Evolutionary conservation across 2,797 vertebrate species (phyloP).

Genomic region (Phalloptychus januarius): DNA sequence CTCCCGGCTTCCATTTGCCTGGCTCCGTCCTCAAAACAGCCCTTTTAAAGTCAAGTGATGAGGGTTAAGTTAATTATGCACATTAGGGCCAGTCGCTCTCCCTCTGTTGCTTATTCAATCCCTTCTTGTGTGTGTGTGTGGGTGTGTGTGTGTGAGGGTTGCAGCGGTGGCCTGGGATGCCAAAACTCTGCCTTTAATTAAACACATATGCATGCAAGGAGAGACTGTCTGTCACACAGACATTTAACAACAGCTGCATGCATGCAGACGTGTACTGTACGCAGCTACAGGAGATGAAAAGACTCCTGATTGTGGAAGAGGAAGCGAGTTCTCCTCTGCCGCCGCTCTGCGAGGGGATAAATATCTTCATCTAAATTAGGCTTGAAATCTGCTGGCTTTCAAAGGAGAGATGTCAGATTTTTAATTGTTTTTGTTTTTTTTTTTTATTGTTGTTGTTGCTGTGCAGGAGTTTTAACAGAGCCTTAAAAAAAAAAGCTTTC

Average conservation of each 20-base stretch:
- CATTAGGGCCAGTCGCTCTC: constrained; percentile 75
- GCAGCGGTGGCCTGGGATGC: constrained; percentile 83
- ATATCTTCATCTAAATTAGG: constrained; percentile 63
- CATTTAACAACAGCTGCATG: constrained; percentile 68
- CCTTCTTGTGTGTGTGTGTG: constrained; percentile 38
- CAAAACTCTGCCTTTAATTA: constrained; percentile 92
- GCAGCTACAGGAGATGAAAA: constrained; percentile 70
- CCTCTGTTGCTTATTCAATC: constrained; percentile 49
- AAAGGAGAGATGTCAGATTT: constrained; percentile 40
- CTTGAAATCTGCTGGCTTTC: constrained; percentile 38
- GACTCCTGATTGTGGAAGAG: constrained; percentile 38
- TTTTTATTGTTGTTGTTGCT: constrained; percentile 29
- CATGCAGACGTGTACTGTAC: constrained; percentile 54
- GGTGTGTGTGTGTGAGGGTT: constrained; percentile 44
- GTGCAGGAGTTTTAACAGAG: constrained; percentile 11
- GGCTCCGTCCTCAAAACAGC: constrained; percentile 83
- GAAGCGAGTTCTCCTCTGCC: constrained; percentile 49
- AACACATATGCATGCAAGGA: constrained; percentile 87
- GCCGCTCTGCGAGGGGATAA: constrained; percentile 41
- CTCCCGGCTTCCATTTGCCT: constrained; percentile 81
- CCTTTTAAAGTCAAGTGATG: constrained; percentile 89
- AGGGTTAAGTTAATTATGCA: constrained; percentile 94
- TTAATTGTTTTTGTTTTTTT: constrained; percentile 22
- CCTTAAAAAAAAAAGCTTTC: background rate
- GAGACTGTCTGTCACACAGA: constrained; percentile 85